A percentile compares a stretch with the other conserved stretches of the same genome.
Evolutionary conservation across 1,140 invertebrate genomes (phyloP).

Genomic region (Gyrodactylus salaris): DNA sequence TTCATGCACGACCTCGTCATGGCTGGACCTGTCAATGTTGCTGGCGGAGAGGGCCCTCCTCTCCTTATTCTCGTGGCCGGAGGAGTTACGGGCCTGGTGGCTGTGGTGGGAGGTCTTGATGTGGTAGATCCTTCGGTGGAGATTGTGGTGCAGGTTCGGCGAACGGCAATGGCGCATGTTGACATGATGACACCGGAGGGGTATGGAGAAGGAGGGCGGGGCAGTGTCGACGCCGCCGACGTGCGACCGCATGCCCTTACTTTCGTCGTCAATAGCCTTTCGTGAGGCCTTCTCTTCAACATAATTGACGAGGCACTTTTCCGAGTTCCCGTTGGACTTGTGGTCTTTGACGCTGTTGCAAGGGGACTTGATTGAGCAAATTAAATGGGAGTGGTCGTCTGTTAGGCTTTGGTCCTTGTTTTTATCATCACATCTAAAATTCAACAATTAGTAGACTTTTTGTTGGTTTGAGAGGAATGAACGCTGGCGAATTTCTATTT

Average conservation of each 20-base stretch:
- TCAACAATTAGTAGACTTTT: too few relatives aligned
- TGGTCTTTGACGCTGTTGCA: too few relatives aligned
- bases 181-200: not conserved
- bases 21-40: not conserved
- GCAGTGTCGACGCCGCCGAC: not conserved
- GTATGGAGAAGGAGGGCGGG: not conserved
- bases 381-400: not conserved
- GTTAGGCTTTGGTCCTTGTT: too few relatives aligned
- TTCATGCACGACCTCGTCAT: not conserved
- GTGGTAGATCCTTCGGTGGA: not conserved
- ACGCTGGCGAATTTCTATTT: too few relatives aligned
- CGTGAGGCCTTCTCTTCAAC: too few relatives aligned
- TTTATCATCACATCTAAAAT: too few relatives aligned
- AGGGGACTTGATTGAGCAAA: too few relatives aligned
- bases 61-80: not conserved
- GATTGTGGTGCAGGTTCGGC: not conserved
- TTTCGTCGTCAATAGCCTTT: too few relatives aligned
- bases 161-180: not conserved
- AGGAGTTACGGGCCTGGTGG: not conserved
- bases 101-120: not conserved
- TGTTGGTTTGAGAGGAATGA: too few relatives aligned
- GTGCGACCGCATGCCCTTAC: not conserved
- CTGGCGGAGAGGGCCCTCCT: not conserved
- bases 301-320: too few relatives aligned
- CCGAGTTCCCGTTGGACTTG: too few relatives aligned